Conservation (phyloP, 2,888 invertebrate species). For the Andrena bicolor region DNA sequence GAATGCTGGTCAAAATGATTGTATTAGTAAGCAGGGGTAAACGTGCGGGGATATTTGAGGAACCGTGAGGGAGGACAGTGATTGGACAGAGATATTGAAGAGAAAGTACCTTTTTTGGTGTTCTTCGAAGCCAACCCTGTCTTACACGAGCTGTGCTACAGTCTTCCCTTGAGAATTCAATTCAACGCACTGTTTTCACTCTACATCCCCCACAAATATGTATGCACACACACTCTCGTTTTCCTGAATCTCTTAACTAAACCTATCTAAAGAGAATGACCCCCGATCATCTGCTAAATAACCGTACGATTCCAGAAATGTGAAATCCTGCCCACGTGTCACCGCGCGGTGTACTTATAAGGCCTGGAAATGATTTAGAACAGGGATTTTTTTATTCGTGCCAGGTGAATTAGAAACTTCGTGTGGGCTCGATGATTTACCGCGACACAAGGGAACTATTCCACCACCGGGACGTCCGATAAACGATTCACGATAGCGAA, state of each 20-base stretch:
- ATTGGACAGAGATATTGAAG: neutral
- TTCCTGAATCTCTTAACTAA: too few species aligned
- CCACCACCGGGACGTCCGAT: slow-evolving; percentile 13
- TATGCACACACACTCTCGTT: too few species aligned
- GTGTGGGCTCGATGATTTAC: slow-evolving; percentile 41
- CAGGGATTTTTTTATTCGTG: neutral
- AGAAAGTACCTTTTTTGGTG: neutral
- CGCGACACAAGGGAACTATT: slow-evolving; percentile 41
- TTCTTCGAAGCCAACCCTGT: too few species aligned
- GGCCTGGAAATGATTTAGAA: slow-evolving; percentile 21
- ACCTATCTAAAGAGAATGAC: too few species aligned
- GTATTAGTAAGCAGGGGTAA: neutral
- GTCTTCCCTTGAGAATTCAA: too few species aligned
- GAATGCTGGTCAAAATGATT: neutral
- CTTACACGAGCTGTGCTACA: too few species aligned
- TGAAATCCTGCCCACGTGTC: neutral
- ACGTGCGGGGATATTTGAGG: neutral
- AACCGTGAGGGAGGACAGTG: neutral
- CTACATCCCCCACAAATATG: too few species aligned
- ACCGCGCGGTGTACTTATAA: neutral
- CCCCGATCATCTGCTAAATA: too few species aligned
- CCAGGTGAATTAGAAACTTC: slow-evolving; percentile 1
- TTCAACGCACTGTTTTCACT: too few species aligned
- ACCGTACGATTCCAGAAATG: too few species aligned
- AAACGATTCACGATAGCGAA: slow-evolving; percentile 39